A percentile compares a stretch with the other conserved stretches of the same genome.
These are phyloP conservation scores for Cololabis saira DNA, from an alignment of 2,113 vertebrate species.

Conservation along the genomic window DNA sequence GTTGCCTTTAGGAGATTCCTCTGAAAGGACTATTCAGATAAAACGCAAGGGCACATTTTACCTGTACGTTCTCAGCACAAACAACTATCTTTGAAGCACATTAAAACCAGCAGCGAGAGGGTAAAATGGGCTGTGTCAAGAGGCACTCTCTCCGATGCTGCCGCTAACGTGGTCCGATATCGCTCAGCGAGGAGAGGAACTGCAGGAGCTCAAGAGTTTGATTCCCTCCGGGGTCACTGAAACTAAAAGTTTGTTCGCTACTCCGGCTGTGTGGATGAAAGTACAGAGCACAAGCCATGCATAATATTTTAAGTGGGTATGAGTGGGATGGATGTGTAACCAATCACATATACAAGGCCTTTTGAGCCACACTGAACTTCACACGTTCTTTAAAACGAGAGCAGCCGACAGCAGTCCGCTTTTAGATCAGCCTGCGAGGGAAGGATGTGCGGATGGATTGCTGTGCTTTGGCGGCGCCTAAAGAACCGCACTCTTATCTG, in stretches of 20 bases:
- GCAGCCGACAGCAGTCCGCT: slow-evolving; percentile 14
- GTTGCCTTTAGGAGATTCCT: slow-evolving; percentile 6
- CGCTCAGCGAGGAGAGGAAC: slow-evolving; percentile 41
- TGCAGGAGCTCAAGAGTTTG: slow-evolving; percentile 49
- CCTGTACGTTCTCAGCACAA: slow-evolving; percentile 4
- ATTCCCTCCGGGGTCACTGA: slow-evolving; percentile 53
- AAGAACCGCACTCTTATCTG: not conserved
- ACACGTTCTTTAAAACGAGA: slow-evolving; percentile 37
- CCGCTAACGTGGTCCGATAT: slow-evolving; percentile 28
- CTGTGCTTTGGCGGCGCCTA: not conserved
- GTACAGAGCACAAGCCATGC: slow-evolving; percentile 28
- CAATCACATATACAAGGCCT: slow-evolving; percentile 39
- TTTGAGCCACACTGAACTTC: slow-evolving; percentile 45
- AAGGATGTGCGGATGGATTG: slow-evolving; percentile 5
- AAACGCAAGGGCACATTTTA: slow-evolving; percentile 22
- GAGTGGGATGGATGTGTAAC: slow-evolving; percentile 60
- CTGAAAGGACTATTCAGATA: not conserved
- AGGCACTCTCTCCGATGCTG: slow-evolving; percentile 44
- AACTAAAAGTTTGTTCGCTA: slow-evolving; percentile 52
- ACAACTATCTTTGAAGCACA: slow-evolving; percentile 28
- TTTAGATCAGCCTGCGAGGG: not conserved
- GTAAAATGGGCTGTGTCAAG: slow-evolving; percentile 32
- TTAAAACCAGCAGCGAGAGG: slow-evolving; percentile 3
- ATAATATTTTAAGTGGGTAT: slow-evolving; percentile 57
- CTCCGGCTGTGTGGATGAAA: slow-evolving; percentile 61